Evolutionary conservation across 2,888 invertebrate genomes (phyloP), one percentile per base, ranked within the genome.

Genomic region (Sipunculus nudus): DNA sequence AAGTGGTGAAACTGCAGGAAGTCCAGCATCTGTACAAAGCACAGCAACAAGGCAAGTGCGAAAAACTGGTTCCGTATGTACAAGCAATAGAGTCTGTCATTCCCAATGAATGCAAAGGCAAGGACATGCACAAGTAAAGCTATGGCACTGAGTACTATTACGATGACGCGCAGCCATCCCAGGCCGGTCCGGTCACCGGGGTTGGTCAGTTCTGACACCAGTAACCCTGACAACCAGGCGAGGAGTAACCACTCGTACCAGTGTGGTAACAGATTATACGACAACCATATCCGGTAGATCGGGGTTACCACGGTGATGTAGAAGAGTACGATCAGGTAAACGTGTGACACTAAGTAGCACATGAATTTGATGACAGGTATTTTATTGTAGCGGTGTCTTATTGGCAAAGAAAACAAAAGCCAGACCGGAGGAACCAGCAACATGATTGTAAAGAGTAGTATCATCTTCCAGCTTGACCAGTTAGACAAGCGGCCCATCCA

Each of bases 291-390:
- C 2, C 81, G 81, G 13, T 74, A 63, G 26, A 82, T 66, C 0
- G 85, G 85, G 48, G 74, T 75, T 19, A 85, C 84, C 10, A 81
- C 80, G 32, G 94, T 94, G 75, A 97, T 87, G 73, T 94, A 89
- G 74, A 98, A 89, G 77, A 98, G 90, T 69, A 94, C 86, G 91
- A 98, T 96, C 73, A 99, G 89, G 86, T 97, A 97, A 77, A 99
- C 91, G 86, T 99, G 99, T 6, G 98, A 97, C 26, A 98, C 97
- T 76, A 99, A 88, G 86, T 99, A 98, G 45, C 97, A 96, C 93
- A 98, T 97, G 86, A 99, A 99, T 86, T 99, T 99, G 80, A 99
- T 96, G 80, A 99, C 97, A 60, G 99, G 99, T 78, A 98, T 94
- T 88, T 96, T 94, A 87, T 96, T 94, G 86, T 93, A 96, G 85